phyloP scores from a whole-genome alignment of 2,888 invertebrate species.

The Salpingus planirostris region DNA sequence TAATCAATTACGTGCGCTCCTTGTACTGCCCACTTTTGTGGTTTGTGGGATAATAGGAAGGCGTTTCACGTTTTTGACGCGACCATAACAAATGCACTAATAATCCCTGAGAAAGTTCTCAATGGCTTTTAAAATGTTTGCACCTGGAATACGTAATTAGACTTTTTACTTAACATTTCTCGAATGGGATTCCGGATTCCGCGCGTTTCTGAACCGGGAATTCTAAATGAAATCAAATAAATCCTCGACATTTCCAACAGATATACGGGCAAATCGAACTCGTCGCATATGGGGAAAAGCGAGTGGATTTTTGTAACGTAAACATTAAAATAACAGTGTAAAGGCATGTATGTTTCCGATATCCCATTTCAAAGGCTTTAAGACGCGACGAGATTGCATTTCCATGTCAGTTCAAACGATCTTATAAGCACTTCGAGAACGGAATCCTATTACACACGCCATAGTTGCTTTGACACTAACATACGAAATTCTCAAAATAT shows the following conservation, averaged over 20 bases:
- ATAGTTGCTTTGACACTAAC: conserved; percentile 13
- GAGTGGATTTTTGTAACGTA: conserved; percentile 9
- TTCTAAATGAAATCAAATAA: neutral
- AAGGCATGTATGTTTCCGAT: conserved; percentile 17
- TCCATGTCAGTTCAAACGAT: conserved; percentile 28
- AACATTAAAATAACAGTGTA: conserved; percentile 17
- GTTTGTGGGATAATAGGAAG: too few relatives aligned
- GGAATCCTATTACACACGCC: conserved; percentile 23
- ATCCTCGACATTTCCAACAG: neutral
- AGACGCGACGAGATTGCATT: conserved; percentile 26
- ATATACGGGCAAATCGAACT: neutral
- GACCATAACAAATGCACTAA: conserved; percentile 7
- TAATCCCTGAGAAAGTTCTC: conserved; percentile 6
- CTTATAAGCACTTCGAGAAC: conserved; percentile 26
- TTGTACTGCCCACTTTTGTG: too few relatives aligned
- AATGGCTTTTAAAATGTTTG: conserved; percentile 4
- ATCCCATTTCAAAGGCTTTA: conserved; percentile 22
- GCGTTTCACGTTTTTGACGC: conserved; percentile 3
- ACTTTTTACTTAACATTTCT: conserved; percentile 7
- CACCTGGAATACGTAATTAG: conserved; percentile 12
- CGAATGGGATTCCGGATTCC: conserved; percentile 7
- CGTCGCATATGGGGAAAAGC: neutral
- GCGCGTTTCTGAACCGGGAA: neutral
- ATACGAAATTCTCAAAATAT: conserved; percentile 20
- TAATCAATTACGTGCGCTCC: neutral